phyloP scores from a whole-genome alignment of 2,113 vertebrate genomes.

The Lophochroa leadbeateri region DNA sequence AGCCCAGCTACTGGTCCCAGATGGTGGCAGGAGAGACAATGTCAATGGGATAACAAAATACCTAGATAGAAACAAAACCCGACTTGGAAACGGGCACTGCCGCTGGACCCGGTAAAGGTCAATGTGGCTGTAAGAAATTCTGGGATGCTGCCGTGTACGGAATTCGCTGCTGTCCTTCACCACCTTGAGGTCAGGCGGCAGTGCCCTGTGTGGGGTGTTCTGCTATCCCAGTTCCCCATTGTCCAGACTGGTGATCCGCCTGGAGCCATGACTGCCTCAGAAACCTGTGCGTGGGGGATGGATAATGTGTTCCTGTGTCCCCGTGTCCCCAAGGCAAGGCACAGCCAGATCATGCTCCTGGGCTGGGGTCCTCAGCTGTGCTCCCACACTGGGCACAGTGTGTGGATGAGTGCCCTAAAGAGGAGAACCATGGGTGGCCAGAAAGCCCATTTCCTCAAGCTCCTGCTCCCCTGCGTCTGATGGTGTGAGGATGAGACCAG shows the following conservation, averaged over 20 bases:
- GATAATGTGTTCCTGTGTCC: neutral
- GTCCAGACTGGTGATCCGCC: neutral
- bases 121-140: neutral
- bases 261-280: neutral
- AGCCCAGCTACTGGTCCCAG: neutral
- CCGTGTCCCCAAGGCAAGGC: neutral
- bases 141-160: neutral
- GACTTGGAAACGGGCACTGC: neutral
- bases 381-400: neutral
- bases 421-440: fast-evolving
- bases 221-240: neutral
- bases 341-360: neutral
- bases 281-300: fast-evolving
- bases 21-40: neutral
- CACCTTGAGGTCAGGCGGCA: neutral
- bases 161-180: neutral
- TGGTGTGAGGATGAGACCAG: neutral
- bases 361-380: neutral
- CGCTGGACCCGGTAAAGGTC: neutral
- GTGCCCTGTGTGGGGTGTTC: neutral
- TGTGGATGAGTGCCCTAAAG: neutral
- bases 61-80: neutral
- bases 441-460: neutral
- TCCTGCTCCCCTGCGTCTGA: neutral
- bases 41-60: neutral